These are phyloP conservation scores for Allochrocebus solatus DNA, from an alignment of 2,797 vertebrate species.

Conservation along the genomic window DNA sequence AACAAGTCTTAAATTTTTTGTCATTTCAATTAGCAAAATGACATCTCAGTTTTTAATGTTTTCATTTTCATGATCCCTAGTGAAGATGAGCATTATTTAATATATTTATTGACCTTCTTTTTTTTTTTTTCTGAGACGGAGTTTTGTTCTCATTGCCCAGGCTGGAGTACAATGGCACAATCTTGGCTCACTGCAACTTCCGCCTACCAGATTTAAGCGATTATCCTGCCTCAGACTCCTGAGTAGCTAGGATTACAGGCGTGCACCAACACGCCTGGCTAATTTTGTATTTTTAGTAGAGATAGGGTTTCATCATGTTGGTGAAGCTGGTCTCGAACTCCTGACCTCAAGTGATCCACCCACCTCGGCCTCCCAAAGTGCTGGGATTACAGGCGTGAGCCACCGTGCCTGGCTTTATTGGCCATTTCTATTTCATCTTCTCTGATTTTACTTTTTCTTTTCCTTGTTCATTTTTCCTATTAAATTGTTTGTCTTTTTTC, in stretches of 20 bases:
- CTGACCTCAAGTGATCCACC: neutral
- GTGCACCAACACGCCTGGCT: neutral
- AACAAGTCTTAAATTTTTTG: neutral
- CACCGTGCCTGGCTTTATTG: accelerated
- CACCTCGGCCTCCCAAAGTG: neutral
- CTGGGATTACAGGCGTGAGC: neutral
- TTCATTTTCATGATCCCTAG: neutral
- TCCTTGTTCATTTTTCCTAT: neutral
- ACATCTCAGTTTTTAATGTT: neutral
- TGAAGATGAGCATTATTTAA: neutral
- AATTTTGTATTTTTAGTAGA: neutral
- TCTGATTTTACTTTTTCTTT: neutral
- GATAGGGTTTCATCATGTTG: neutral
- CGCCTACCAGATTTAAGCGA: accelerated
- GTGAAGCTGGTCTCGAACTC: too few relatives aligned
- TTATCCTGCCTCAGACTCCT: neutral
- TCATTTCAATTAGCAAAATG: neutral
- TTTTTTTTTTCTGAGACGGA: neutral
- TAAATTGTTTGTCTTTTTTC: neutral
- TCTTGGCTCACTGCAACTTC: neutral
- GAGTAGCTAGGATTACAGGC: neutral
- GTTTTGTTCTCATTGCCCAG: neutral
- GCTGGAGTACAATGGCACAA: neutral
- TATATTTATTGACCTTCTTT: neutral
- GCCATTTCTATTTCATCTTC: neutral